Evolutionary conservation across 2,888 invertebrate species (phyloP).

Genomic region (Dilophus febrilis): DNA sequence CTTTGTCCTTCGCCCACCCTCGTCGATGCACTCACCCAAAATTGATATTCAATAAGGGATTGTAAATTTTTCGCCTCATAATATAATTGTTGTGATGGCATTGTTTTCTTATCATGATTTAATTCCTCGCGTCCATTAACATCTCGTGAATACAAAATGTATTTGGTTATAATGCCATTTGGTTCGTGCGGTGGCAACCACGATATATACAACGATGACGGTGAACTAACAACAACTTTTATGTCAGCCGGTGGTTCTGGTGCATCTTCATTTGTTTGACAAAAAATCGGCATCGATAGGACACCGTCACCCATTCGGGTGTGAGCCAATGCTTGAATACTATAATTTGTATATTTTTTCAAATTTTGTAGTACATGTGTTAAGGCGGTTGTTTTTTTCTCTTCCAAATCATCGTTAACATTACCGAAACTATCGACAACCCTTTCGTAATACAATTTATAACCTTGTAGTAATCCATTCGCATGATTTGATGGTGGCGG

Average conservation of each 20-base stretch:
- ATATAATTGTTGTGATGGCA: constrained; percentile 43
- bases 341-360: constrained; percentile 64
- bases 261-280: constrained; percentile 66
- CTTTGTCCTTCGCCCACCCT: constrained; percentile 61
- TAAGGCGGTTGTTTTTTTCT: constrained; percentile 48
- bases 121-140: constrained; percentile 50
- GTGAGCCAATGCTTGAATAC: constrained; percentile 59
- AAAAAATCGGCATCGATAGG: constrained; percentile 45
- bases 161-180: constrained; percentile 62
- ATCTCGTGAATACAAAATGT: constrained; percentile 50
- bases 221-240: constrained; percentile 58
- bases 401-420: constrained; percentile 37
- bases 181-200: constrained; percentile 60
- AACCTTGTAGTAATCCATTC: constrained; percentile 62
- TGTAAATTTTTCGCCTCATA: constrained; percentile 51
- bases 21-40: constrained; percentile 63
- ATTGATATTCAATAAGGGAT: constrained; percentile 55
- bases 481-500: constrained; percentile 54
- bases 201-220: constrained; percentile 55
- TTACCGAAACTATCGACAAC: constrained; percentile 36
- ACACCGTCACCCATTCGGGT: constrained; percentile 65
- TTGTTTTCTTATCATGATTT: constrained; percentile 46
- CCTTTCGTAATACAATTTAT: constrained; percentile 51
- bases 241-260: constrained; percentile 65
- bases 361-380: constrained; percentile 52